Base-by-base conservation (phyloP, 2,797 vertebrate species). In the Pseudochirops cupreus region DNA sequence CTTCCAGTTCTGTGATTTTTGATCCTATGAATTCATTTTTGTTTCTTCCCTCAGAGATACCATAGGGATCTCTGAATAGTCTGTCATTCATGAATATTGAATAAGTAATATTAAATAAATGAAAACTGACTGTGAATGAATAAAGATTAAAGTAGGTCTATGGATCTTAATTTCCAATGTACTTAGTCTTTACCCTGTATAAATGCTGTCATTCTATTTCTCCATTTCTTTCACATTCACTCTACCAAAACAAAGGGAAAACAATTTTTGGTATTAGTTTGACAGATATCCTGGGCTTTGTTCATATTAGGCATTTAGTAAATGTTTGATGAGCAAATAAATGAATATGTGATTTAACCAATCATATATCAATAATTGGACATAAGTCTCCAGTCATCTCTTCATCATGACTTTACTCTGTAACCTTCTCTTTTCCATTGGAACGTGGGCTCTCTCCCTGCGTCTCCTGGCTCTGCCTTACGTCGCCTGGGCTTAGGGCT, bases 241-340 rank as follows among this genome's bases (percentile, higher is more conserved):
- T 59, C 16, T 24, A 74, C 33, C 16, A 74, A 39, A 74, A 21
- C n/a, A 82, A 82, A 26, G 39, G 31, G 14, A 46, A 26, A 82
- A 82, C 7, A 46, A 13, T 82, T 82, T 39, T 46, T 46, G n/a
- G 39, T 46, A 82, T 82, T 82, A 18, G 1, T 82, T 82, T 82
- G 2, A 46, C 18, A 82, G 9, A 82, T 82, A 46, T 82, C 5
- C 16, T 74, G 46, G 33, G 57, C 52, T 52, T 50, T 0, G 6
- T 18, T 0, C 5, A 5, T 26, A 29, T 14, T 13, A 10, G 56
- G 39, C 7, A 0, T 50, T 58, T 50, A 13, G 0, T 13, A 0
- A 1, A 29, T 56, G 62, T 46, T 57, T 53, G 26, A 33, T 4
- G 5, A 0, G 5, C 18, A 31, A 24, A 0, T 9, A 5, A 12